These are phyloP conservation scores for Chironomus tentans DNA, from an alignment of 2,888 invertebrate species.

Conservation along the genomic window DNA sequence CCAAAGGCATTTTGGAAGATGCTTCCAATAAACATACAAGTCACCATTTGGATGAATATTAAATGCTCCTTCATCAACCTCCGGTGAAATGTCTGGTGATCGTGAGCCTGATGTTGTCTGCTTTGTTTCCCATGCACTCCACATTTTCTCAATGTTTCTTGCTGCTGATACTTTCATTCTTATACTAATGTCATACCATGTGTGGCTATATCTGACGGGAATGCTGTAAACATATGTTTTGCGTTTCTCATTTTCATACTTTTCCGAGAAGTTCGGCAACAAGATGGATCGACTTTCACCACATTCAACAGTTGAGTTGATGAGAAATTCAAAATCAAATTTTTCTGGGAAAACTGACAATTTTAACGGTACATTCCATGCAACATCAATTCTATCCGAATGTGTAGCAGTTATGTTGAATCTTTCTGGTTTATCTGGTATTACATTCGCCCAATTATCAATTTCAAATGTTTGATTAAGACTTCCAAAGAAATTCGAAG, in stretches of 20 bases:
- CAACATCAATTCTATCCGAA: slow-evolving; percentile 35
- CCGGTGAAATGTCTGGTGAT: slow-evolving; percentile 57
- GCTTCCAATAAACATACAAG: slow-evolving; percentile 71
- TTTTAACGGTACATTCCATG: slow-evolving; percentile 44
- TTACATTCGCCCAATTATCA: slow-evolving; percentile 37
- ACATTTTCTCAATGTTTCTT: slow-evolving; percentile 49
- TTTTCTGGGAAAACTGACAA: slow-evolving; percentile 45
- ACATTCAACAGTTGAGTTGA: not conserved
- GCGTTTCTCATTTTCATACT: slow-evolving; percentile 36
- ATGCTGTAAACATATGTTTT: slow-evolving; percentile 43
- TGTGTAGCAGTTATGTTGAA: slow-evolving; percentile 36
- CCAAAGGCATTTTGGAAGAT: slow-evolving; percentile 55
- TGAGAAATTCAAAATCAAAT: slow-evolving; percentile 31
- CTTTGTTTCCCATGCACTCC: slow-evolving; percentile 60
- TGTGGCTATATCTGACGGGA: slow-evolving; percentile 54
- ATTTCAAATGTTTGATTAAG: not conserved
- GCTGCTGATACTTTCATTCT: slow-evolving; percentile 51
- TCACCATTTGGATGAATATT: slow-evolving; percentile 52
- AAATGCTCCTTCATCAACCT: slow-evolving; percentile 64
- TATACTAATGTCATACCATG: slow-evolving; percentile 62
- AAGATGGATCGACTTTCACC: not conserved
- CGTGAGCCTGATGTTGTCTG: slow-evolving; percentile 44
- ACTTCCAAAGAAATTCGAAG: slow-evolving; percentile 37
- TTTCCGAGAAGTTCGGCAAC: not conserved
- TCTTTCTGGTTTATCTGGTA: slow-evolving; percentile 45